These are phyloP conservation scores for Orientallactaga sibirica DNA, from an alignment of 2,797 vertebrate genomes.

Conservation along the genomic window DNA sequence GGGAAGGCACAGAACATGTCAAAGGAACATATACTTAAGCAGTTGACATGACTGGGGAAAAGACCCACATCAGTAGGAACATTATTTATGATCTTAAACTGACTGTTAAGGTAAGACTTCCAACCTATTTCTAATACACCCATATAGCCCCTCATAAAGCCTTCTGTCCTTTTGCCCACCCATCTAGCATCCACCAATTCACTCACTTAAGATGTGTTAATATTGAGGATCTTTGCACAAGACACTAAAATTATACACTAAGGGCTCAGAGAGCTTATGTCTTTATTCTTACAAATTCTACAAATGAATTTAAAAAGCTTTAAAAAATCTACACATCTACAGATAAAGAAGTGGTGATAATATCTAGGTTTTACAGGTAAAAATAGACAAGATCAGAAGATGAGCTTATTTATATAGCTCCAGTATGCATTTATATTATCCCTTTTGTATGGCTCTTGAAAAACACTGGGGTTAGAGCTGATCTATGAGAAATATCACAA, in stretches of 20 bases:
- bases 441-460: background rate
- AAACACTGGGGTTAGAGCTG: background rate
- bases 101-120: background rate
- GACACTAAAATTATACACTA: background rate
- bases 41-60: conserved; percentile 26
- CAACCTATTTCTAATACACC: background rate
- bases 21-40: background rate
- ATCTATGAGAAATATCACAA: background rate
- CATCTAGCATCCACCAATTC: background rate
- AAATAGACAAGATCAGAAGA: background rate
- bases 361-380: background rate
- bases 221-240: background rate
- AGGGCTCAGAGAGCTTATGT: background rate
- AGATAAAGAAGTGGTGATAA: conserved; percentile 12
- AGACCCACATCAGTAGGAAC: background rate
- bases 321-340: background rate
- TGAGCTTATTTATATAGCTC: background rate
- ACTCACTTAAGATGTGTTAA: background rate
- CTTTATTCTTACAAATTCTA: background rate
- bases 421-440: background rate
- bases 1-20: conserved; percentile 9
- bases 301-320: background rate
- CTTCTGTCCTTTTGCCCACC: background rate
- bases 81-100: background rate
- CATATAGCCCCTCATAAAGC: background rate